phyloP scores from a whole-genome alignment of 1,140 invertebrate species.

The Drosophila murphyi region DNA sequence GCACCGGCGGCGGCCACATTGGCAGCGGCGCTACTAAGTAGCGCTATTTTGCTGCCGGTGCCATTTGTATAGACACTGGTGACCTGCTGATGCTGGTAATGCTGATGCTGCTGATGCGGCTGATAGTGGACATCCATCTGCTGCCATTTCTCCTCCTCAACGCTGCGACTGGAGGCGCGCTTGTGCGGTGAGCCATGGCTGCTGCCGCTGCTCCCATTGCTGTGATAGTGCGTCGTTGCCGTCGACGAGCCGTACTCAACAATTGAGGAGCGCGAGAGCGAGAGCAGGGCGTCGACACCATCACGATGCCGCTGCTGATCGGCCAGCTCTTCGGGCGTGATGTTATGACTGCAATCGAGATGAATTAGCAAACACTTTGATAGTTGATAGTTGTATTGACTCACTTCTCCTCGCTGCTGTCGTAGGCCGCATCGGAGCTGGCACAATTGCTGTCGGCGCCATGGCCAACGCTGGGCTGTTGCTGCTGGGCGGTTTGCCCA shows the following conservation, averaged over 20 bases:
- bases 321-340: slow-evolving; percentile 86
- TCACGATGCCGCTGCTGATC: slow-evolving; percentile 91
- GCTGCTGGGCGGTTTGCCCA: slow-evolving; percentile 37
- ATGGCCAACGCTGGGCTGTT: slow-evolving; percentile 34
- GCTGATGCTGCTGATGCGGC: slow-evolving; percentile 21
- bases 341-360: slow-evolving; percentile 60
- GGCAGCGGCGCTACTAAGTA: slow-evolving; percentile 73
- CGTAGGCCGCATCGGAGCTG: slow-evolving; percentile 85
- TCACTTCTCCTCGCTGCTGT: slow-evolving; percentile 86
- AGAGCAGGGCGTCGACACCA: slow-evolving; percentile 90
- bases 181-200: slow-evolving; percentile 78
- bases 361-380: neutral
- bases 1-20: slow-evolving; percentile 53
- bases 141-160: slow-evolving; percentile 72
- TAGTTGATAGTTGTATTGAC: neutral
- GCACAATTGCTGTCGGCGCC: slow-evolving; percentile 77
- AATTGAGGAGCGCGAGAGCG: slow-evolving; percentile 73
- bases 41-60: slow-evolving; percentile 72
- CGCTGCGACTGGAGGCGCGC: slow-evolving; percentile 72
- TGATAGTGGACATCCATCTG: slow-evolving; percentile 28
- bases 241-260: slow-evolving; percentile 66
- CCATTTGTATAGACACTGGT: slow-evolving; percentile 62
- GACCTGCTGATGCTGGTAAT: slow-evolving; percentile 19
- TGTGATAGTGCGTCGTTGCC: slow-evolving; percentile 63
- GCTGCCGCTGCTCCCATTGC: slow-evolving; percentile 72